Percentiles rank a stretch among this genome's conserved stretches.
These are phyloP conservation scores for Pollicipes pollicipes DNA, from an alignment of 1,140 invertebrate genomes.

Conservation along the genomic window DNA sequence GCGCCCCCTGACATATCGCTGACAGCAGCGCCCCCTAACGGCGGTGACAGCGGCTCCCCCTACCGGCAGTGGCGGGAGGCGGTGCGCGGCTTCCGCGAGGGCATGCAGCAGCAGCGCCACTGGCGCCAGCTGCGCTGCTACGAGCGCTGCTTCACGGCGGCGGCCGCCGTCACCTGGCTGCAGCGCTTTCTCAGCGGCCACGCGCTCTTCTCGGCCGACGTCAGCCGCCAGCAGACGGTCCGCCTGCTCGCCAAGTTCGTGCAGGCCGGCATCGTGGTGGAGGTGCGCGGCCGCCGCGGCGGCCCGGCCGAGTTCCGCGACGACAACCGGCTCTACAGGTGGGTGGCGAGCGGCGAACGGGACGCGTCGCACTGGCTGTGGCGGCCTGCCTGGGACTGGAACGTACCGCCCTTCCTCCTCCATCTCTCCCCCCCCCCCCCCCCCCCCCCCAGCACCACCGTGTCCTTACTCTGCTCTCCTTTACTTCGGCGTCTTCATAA, in stretches of 20 bases:
- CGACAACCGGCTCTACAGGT: not conserved
- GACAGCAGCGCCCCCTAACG: too few species aligned
- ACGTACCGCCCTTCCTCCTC: too few species aligned
- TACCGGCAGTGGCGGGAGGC: slow-evolving; percentile 33
- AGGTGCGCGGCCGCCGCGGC: not conserved
- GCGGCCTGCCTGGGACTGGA: too few species aligned
- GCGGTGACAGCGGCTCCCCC: too few species aligned
- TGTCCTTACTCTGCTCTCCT: too few species aligned
- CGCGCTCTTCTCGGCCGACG: slow-evolving; percentile 23
- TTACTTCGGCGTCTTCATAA: too few species aligned
- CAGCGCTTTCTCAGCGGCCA: slow-evolving; percentile 25
- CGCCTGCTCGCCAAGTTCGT: slow-evolving; percentile 24
- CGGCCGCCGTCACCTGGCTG: slow-evolving; percentile 33
- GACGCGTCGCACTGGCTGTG: too few species aligned
- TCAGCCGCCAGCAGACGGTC: slow-evolving; percentile 24
- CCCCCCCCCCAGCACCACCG: too few species aligned
- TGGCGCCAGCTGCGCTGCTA: slow-evolving; percentile 30
- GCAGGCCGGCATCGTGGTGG: not conserved
- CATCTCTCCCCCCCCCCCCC: too few species aligned
- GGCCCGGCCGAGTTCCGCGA: not conserved
- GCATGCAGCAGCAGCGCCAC: slow-evolving; percentile 30
- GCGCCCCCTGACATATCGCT: too few species aligned
- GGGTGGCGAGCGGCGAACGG: too few species aligned
- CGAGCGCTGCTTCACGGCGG: slow-evolving; percentile 33
- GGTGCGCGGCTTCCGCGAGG: slow-evolving; percentile 27